These are phyloP conservation scores for Nesometra sesokonis DNA, from an alignment of 35 echinoderm and acorn worm genomes.

Conservation along the genomic window DNA sequence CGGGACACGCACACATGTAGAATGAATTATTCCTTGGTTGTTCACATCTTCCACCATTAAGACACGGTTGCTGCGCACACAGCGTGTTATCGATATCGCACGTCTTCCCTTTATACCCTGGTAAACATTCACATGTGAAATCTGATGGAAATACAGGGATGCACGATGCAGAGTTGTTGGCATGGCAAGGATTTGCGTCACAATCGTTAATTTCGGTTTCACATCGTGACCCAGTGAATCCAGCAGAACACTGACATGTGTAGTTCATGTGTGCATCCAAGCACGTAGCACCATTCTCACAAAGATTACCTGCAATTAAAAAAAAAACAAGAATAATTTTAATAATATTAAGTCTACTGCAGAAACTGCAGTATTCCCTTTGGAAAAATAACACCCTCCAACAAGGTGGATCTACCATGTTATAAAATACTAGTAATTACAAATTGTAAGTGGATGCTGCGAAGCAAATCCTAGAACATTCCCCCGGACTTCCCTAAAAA, in stretches of 20 bases:
- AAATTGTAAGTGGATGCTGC: too few relatives aligned
- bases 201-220: constrained; percentile 66
- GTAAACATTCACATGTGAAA: constrained; percentile 52
- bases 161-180: constrained; percentile 39
- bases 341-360: too few relatives aligned
- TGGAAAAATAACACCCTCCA: too few relatives aligned
- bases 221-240: constrained; percentile 46
- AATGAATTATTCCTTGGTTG: constrained; percentile 52
- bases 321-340: not conserved
- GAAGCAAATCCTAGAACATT: too few relatives aligned
- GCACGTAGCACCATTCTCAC: constrained; percentile 62
- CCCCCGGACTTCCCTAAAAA: too few relatives aligned
- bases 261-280: constrained; percentile 81
- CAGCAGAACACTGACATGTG: constrained; percentile 61
- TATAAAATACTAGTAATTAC: too few relatives aligned
- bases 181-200: constrained; percentile 45
- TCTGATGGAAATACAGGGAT: constrained; percentile 53
- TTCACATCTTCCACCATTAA: constrained; percentile 53
- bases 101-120: constrained; percentile 66
- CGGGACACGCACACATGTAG: constrained; percentile 62
- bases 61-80: constrained; percentile 64
- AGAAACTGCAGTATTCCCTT: too few relatives aligned
- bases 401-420: too few relatives aligned
- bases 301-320: constrained; percentile 38
- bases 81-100: constrained; percentile 59